Conservation (phyloP, 2,888 invertebrate species). For the Rhingia campestris region DNA sequence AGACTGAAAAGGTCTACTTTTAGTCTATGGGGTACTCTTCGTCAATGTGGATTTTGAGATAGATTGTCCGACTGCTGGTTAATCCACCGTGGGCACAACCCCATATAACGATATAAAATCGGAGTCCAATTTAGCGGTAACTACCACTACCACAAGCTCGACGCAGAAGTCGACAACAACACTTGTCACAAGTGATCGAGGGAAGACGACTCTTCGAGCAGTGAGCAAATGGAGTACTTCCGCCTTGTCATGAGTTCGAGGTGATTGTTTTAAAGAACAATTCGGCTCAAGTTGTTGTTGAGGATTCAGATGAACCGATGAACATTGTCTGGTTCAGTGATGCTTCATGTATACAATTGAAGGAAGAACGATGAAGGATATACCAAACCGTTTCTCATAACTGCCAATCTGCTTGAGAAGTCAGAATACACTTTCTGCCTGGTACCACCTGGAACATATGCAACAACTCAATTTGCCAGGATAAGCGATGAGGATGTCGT, state of each 20-base stretch:
- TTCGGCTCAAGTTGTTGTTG: constrained; percentile 76
- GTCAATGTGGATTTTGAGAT: constrained; percentile 33
- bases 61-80: constrained; percentile 5
- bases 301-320: constrained; percentile 62
- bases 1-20: constrained; percentile 77
- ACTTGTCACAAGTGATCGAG: not conserved
- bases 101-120: not conserved
- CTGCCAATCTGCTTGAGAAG: constrained; percentile 76
- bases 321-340: constrained; percentile 80
- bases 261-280: constrained; percentile 75
- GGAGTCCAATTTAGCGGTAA: not conserved
- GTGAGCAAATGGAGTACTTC: constrained; percentile 56
- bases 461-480: constrained; percentile 77
- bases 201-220: not conserved
- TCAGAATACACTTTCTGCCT: constrained; percentile 80
- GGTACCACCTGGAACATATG: constrained; percentile 68
- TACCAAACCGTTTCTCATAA: constrained; percentile 75
- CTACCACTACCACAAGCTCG: constrained; percentile 1
- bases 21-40: constrained; percentile 76
- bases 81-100: not conserved
- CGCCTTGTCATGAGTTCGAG: constrained; percentile 77
- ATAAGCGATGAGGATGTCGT: constrained; percentile 38
- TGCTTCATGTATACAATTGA: constrained; percentile 49
- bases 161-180: not conserved
- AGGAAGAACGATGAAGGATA: constrained; percentile 74